Base-by-base conservation (phyloP, 2,113 vertebrate species). In the Harpagus bidentatus region DNA sequence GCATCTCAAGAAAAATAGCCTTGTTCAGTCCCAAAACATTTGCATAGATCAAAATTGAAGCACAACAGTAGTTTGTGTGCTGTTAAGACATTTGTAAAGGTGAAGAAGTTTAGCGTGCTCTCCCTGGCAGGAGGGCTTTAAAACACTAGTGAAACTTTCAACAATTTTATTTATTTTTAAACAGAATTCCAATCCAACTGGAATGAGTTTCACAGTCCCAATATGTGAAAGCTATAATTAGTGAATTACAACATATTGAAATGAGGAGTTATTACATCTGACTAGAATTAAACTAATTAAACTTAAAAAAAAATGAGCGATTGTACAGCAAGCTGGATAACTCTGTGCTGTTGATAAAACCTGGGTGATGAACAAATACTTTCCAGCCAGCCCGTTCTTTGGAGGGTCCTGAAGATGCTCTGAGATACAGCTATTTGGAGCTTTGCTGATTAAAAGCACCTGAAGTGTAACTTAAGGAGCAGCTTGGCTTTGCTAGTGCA, bases 1-100 rank as follows among this genome's bases (percentile, higher is more conserved):
- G 98, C 98, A 99, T 99, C 98, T 98, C 98, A 98, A 99, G 98
- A 98, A 98, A 99, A 98, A 98, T 98, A 98, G 98, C 98, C 98
- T 98, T 96, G 98, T 98, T 95, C 95, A 95, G 95, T 96, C 97
- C 95, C 65, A 52, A 76, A 82, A 82, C 91, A 99, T 99, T 99
- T 99, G 98, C 99, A 99, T 99, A 95, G 77, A 94, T 95, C 98
- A 97, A 97, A 97, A 88, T 25, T 95, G 91, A 98, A 97, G 94
- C 93, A 88, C 95, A 96, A 91, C 97, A 94, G 88, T 77, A 96
- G 97, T 95, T 94, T 93, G 97, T 82, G 77, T 95, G 86, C 86
- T 58, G 74, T 87, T 92, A 96, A 98, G 97, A 97, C 95, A 88
- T 96, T 80, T 50, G 53, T 42, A 80, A 98, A 98, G 97, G 97